Conservation (phyloP, 2,113 vertebrate genomes). For the Aythya baeri region DNA sequence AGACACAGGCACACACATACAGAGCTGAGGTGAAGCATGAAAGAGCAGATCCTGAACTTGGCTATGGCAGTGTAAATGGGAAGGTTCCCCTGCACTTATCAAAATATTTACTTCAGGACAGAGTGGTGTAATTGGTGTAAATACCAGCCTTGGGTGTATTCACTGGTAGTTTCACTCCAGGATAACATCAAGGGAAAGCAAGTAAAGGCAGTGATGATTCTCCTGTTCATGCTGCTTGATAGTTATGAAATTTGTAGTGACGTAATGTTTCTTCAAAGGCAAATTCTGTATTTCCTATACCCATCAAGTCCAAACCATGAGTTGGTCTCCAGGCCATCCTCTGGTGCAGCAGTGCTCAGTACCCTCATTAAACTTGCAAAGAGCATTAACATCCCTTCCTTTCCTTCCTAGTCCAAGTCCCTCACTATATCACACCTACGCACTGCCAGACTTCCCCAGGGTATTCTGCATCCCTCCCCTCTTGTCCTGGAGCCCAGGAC, state of each 20-base stretch:
- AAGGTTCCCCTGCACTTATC: neutral
- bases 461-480: neutral
- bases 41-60: neutral
- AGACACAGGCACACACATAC: neutral
- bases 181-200: conserved; percentile 50
- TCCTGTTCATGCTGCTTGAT: neutral
- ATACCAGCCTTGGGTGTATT: conserved; percentile 11
- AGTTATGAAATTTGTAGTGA: conserved; percentile 9
- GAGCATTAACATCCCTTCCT: neutral
- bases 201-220: neutral
- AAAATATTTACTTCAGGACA: conserved; percentile 24
- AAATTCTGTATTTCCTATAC: neutral
- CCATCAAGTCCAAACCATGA: neutral
- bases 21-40: neutral
- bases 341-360: neutral
- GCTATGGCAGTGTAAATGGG: neutral
- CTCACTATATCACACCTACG: neutral
- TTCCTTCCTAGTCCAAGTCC: neutral
- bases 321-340: neutral
- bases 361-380: neutral
- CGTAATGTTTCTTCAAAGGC: conserved; percentile 24
- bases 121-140: neutral
- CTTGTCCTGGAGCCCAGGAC: neutral
- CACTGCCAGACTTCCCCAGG: neutral
- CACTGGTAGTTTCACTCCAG: conserved; percentile 7